A percentile compares a stretch with the other conserved stretches of the same genome.
These are phyloP conservation scores for Uropsilus gracilis DNA, from an alignment of 2,113 vertebrate genomes.

Conservation along the genomic window DNA sequence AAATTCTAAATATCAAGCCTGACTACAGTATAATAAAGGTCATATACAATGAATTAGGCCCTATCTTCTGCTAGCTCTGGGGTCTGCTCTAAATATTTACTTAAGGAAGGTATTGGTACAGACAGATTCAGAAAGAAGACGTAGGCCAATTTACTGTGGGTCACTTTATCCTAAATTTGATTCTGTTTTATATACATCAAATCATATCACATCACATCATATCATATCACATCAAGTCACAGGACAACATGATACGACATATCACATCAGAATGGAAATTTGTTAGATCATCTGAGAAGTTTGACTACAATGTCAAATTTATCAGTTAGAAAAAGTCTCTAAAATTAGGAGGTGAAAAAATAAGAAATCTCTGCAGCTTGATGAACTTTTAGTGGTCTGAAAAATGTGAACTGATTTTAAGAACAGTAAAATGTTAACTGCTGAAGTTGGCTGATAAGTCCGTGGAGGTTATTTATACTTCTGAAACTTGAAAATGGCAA, in stretches of 20 bases:
- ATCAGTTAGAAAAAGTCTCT: constrained; percentile 10
- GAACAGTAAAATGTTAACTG: constrained; percentile 31
- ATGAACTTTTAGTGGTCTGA: constrained; percentile 34
- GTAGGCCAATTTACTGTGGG: not conserved
- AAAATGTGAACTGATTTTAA: constrained; percentile 38
- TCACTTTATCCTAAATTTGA: not conserved
- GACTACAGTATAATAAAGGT: not conserved
- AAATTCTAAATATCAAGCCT: constrained; percentile 36
- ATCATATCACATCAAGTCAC: no score
- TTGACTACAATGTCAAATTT: constrained; percentile 25
- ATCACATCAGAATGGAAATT: constrained; percentile 30
- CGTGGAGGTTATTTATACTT: no score
- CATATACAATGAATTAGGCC: not conserved
- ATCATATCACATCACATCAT: not conserved
- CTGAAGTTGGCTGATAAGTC: not conserved
- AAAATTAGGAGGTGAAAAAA: constrained; percentile 25
- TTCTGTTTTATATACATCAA: not conserved
- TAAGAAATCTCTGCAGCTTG: constrained; percentile 36
- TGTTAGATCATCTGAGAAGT: constrained; percentile 43
- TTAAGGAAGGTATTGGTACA: not conserved
- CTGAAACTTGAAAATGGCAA: constrained; percentile 43
- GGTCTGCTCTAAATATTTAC: not conserved
- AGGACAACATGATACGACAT: no score
- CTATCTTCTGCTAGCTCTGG: not conserved
- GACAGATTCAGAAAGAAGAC: not conserved